Percentiles rank a stretch among this genome's conserved stretches.
These are phyloP conservation scores for Donacobius atricapilla DNA, from an alignment of 2,113 vertebrate species.

Conservation along the genomic window DNA sequence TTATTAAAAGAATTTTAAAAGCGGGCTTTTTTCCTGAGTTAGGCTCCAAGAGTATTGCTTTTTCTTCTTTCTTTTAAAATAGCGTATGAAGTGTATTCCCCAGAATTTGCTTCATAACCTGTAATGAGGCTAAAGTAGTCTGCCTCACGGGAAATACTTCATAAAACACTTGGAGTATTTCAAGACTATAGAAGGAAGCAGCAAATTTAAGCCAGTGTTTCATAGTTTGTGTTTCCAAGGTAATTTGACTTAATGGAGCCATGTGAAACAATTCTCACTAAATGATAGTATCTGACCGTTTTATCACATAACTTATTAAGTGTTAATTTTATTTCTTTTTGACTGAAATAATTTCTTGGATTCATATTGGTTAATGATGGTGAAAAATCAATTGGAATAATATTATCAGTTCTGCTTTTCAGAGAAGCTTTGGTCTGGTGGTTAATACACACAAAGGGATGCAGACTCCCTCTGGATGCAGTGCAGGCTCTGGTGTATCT, in stretches of 20 bases:
- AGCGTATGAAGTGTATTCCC: neutral
- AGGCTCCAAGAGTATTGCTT: neutral
- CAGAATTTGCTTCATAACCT: neutral
- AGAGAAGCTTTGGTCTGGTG: neutral
- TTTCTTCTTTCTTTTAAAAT: neutral
- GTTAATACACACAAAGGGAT: neutral
- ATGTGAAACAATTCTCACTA: neutral
- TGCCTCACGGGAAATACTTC: neutral
- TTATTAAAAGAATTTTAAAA: neutral
- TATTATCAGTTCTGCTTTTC: neutral
- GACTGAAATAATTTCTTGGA: neutral
- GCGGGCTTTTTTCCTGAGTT: neutral
- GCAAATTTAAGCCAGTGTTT: neutral
- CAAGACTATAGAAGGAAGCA: neutral
- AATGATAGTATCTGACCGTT: neutral
- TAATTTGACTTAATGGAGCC: neutral
- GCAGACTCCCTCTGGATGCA: neutral
- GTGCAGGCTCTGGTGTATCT: neutral
- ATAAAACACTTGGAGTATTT: neutral
- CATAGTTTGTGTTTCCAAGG: slow-evolving; percentile 6
- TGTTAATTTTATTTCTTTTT: neutral
- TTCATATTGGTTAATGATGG: neutral
- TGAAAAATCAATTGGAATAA: neutral
- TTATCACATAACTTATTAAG: neutral
- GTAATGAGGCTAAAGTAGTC: neutral